Base-by-base conservation (phyloP, 1,140 invertebrate genomes). In the Andricus grossulariae region DNA sequence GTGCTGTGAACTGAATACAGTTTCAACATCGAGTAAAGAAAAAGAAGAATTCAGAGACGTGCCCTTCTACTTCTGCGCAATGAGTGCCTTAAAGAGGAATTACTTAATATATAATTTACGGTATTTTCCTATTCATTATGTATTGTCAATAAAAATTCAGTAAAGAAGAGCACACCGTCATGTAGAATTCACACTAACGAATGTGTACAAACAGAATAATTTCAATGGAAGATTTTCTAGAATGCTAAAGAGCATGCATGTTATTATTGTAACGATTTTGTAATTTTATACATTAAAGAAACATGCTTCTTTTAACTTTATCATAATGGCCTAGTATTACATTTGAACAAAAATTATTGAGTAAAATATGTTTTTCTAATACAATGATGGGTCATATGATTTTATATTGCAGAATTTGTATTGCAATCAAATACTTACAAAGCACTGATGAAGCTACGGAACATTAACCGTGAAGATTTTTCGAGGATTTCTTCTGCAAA, bases 11-110 rank as follows among this genome's bases (percentile, higher is more conserved):
- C 75, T 79, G 82, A 73, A 70, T 21, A 72, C 3, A 25, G 77
- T 85, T 84, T 82, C 82, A 60, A 78, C 81, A 85, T 80, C 72
- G 51, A 21, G 51, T 39, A 60, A 71, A 39, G 49, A 16, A 50
- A 73, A 73, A 25, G 72, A 52, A 50, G 25, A 25, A 25, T 25
- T 25, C 3, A 25, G 1, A 52, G 51, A 60, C 78, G 71, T 72
- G 70, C 75, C 32, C 70, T 52, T 73, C 55, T 21, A 19, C 50
- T 60, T 51, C 57, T 50, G 19, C 10, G 66, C 19, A 55, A 25
- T 32, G 16, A 16, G 50, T 21, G 19, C 5, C 57, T 21, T 13
- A 2, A 60, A 13, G 19, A 60, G 16, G 57, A 60, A 32, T 13
- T 3, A 60, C 21, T 32, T 32, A 60, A 60, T 32, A 32, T 32